Evolutionary conservation across 2,888 invertebrate species (phyloP).

Genomic region (Lasioglossum malachurum): DNA sequence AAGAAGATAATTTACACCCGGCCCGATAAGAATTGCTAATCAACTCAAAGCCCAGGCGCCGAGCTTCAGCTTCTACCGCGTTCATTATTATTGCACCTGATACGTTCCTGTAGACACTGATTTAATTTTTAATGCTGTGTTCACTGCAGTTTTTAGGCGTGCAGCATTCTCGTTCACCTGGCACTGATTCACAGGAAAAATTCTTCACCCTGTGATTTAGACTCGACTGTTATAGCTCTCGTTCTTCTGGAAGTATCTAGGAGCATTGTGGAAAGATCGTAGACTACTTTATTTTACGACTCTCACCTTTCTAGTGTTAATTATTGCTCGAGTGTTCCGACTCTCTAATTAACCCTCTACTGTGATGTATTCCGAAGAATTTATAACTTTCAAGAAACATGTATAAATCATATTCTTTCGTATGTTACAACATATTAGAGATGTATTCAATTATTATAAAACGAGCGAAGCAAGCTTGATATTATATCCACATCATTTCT

Average conservation of each 20-base stretch:
- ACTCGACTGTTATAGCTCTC: constrained; percentile 70
- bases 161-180: constrained; percentile 50
- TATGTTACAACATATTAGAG: not conserved
- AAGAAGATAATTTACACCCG: constrained; percentile 13
- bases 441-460: not conserved
- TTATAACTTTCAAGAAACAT: not conserved
- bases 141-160: constrained; percentile 27
- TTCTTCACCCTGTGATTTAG: constrained; percentile 56
- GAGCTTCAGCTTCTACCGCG: not conserved
- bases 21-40: not conserved
- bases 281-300: constrained; percentile 39
- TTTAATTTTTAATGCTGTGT: not conserved
- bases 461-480: not conserved
- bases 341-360: constrained; percentile 7
- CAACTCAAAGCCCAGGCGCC: not conserved
- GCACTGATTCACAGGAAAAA: constrained; percentile 37
- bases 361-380: not conserved
- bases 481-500: not conserved
- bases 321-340: not conserved
- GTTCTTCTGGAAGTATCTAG: constrained; percentile 46
- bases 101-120: not conserved
- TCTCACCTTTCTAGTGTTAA: constrained; percentile 9
- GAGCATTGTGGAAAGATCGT: not conserved
- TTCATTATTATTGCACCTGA: not conserved
- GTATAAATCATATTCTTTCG: not conserved